Conservation (phyloP, 2,888 invertebrate species). For the Parnassius smintheus region DNA sequence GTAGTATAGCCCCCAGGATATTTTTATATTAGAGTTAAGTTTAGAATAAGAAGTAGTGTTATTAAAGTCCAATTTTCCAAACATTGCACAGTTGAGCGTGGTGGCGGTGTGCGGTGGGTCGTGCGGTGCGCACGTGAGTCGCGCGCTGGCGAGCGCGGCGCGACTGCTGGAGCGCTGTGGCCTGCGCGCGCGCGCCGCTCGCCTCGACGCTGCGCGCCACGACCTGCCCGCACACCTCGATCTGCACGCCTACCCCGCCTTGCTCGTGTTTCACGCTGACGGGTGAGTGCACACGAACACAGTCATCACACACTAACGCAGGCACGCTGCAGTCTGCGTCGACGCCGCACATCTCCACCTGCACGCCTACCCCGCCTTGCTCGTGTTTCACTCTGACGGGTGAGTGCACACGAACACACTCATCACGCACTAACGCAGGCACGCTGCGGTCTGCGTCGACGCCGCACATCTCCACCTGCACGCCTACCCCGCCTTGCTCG, state of each 20-base stretch:
- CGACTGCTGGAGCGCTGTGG: constrained; percentile 81
- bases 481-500: too few species aligned
- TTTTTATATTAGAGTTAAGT: too few species aligned
- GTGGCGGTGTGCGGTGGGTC: constrained; percentile 89
- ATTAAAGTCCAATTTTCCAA: too few species aligned
- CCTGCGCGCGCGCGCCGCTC: constrained; percentile 67
- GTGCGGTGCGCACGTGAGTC: constrained; percentile 86
- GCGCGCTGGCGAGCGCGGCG: constrained; percentile 85
- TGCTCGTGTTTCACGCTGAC: constrained; percentile 89
- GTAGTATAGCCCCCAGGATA: too few species aligned
- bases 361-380: constrained; percentile 88
- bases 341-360: constrained; percentile 93
- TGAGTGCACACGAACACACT: constrained; percentile 43
- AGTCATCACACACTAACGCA: too few species aligned
- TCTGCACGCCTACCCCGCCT: constrained; percentile 88
- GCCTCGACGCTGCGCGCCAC: constrained; percentile 91
- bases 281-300: constrained; percentile 73
- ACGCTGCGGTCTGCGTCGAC: constrained; percentile 48
- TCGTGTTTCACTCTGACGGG: constrained; percentile 89
- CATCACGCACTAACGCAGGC: constrained; percentile 56
- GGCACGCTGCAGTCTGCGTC: constrained; percentile 87
- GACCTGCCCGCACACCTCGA: constrained; percentile 94
- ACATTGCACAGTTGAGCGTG: constrained; percentile 80
- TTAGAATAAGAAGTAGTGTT: too few species aligned
- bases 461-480: too few species aligned